Percentiles rank a stretch among this genome's conserved stretches.
Conservation (phyloP, 1,140 invertebrate genomes). For the Trialeurodes vaporariorum region DNA sequence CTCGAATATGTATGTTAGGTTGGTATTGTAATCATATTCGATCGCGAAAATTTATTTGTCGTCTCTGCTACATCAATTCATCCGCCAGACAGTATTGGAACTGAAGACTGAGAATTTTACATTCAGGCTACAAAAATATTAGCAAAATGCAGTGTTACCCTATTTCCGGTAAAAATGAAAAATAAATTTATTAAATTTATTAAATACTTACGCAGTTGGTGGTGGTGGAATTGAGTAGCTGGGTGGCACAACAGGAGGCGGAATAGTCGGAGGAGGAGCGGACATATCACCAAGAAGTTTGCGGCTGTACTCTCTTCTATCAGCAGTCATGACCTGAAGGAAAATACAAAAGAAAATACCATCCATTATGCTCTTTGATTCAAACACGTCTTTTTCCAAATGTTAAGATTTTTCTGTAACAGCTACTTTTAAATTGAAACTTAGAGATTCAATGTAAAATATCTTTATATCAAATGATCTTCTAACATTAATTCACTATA, state of each 20-base stretch:
- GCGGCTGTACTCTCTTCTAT: conserved; percentile 67
- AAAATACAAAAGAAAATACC: conserved; percentile 17
- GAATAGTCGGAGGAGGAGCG: conserved; percentile 44
- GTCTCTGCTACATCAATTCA: no score
- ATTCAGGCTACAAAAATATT: no score
- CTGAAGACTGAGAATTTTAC: no score
- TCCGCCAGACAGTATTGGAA: no score
- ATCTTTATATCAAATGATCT: background rate
- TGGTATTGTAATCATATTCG: no score
- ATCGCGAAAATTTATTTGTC: no score
- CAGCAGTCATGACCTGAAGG: conserved; percentile 66
- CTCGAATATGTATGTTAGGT: no score
- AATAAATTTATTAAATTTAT: no score
- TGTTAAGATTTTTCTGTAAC: background rate
- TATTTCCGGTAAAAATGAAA: no score
- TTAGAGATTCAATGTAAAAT: conserved; percentile 16
- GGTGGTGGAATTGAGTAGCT: conserved; percentile 42
- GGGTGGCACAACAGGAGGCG: conserved; percentile 36
- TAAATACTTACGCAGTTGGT: conserved; percentile 34
- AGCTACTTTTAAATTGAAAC: background rate
- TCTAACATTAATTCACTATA: background rate
- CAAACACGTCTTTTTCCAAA: background rate
- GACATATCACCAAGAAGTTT: conserved; percentile 45
- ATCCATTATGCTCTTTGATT: background rate
- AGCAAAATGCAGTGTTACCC: no score